Evolutionary conservation across 2,888 invertebrate species (phyloP), one percentile per base, ranked within the genome.

Genomic region (Macrophya alboannulata): DNA sequence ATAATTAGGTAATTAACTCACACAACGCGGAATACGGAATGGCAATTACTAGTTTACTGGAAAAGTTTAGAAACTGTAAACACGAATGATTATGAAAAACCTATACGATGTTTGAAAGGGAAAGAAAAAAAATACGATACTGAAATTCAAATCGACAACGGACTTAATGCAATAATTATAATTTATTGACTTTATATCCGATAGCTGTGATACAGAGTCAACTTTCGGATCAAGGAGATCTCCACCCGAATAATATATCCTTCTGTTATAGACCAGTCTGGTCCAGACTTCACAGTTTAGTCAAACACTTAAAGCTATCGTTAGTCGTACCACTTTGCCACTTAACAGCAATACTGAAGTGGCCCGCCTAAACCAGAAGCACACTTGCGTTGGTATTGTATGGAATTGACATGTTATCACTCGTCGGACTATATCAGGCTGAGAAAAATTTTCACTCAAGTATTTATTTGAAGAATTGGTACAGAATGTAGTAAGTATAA

Each of bases 251-350:
- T 77, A n/a, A 31, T n/a, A 77, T 68, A 37, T 31, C 6, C 37
- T 37, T 21, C 21, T 40, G 77, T 31, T 31, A 31, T 43, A 25
- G 48, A 55, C 77, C 77, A 51, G 31, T 48, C 12, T 3, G 31
- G 31, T 31, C 55, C 55, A 48, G 48, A 55, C 37, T 51, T 31
- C 55, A 77, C 77, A 55, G 77, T 77, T 77, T 55, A 77, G 77
- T 37, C 55, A 31, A 51, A 51, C 77, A 55, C 55, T 77, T 55
- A 51, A 77, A 76, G 48, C 51, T 25, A 76, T 76, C 76, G 51
- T 55, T 77, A 77, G 51, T 48, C 77, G 77, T 31, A 77, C 77
- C 51, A 77, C 77, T 77, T 77, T 51, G 77, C 77, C 77, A 77
- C 77, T 77, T 55, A 77, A 77, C 55, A 37, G 17, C 51, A 37